Base-by-base conservation (phyloP, 2,113 vertebrate species). In the Anhinga anhinga region DNA sequence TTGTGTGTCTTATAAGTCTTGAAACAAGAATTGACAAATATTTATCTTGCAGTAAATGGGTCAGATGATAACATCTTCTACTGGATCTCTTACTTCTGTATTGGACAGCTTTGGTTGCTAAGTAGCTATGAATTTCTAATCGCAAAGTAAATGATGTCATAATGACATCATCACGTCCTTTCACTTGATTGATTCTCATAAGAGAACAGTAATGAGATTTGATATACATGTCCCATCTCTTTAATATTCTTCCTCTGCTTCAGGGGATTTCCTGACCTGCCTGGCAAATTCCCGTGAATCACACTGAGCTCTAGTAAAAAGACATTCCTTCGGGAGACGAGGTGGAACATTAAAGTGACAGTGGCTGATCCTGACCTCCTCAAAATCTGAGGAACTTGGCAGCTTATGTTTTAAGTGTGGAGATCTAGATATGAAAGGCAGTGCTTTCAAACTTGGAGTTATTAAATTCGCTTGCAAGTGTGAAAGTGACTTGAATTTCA, bases 141-240 rank as follows among this genome's bases (percentile, higher is more conserved):
- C 86, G 76, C 92, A 71, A 96, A 96, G 82, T 95, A 86, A 94
- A 94, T 97, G 94, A 97, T 97, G 95, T 97, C 96, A 97, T 95
- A 78, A 93, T 97, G 96, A 97, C 94, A 93, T 95, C 95, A 95
- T 91, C 92, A 55, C 5, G 56, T 96, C 93, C 95, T 96, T 97
- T 96, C 96, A 96, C 91, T 96, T 96, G 95, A 94, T 98, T 97
- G 96, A 91, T 80, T 97, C 93, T 93, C 79, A 86, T 77, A 96
- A 93, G 92, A 82, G 97, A 96, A 97, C 92, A 56, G 89, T 97
- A 97, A 98, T 97, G 88, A 97, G 96, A 96, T 97, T 97, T 97
- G 97, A 97, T 97, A 96, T 97, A 97, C 95, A 95, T 95, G 96
- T 97, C 97, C 88, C 93, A 96, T 97, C 96, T 96, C 73, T 82